Evolutionary conservation across 2,888 invertebrate species (phyloP).

Genomic region (Apotomis turbidana): DNA sequence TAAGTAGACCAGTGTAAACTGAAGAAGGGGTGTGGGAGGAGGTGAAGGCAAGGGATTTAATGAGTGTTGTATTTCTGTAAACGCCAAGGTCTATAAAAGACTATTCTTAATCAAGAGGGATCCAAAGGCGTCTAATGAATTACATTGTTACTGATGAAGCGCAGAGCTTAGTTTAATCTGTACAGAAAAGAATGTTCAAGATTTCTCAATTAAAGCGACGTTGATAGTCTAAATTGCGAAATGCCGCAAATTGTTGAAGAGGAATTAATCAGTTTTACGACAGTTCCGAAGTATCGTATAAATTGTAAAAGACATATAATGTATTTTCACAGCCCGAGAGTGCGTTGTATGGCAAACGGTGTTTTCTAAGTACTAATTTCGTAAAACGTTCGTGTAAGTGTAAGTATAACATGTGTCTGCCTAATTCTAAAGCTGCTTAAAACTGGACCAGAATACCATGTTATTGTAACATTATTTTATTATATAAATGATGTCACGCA

Average conservation of each 20-base stretch:
- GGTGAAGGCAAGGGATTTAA: conserved; percentile 20
- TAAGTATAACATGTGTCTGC: not conserved
- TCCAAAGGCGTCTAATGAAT: conserved; percentile 18
- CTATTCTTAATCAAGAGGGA: conserved; percentile 23
- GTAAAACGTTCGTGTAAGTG: not conserved
- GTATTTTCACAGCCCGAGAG: not conserved
- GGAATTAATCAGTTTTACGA: conserved; percentile 16
- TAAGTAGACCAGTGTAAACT: conserved; percentile 11
- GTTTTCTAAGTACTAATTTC: not conserved
- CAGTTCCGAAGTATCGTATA: conserved; percentile 2
- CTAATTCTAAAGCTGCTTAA: no score
- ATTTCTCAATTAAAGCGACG: not conserved
- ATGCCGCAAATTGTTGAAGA: not conserved
- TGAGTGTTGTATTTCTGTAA: conserved; percentile 25
- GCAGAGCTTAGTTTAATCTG: not conserved
- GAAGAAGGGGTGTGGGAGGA: not conserved
- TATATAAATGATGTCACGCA: not conserved
- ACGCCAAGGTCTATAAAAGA: not conserved
- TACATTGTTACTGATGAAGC: conserved; percentile 17
- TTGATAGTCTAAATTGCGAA: not conserved
- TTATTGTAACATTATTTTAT: no score
- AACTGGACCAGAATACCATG: no score
- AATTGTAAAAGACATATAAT: conserved; percentile 4
- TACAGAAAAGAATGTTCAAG: not conserved
- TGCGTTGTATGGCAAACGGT: not conserved